A percentile compares a stretch with the other conserved stretches of the same genome.
phyloP scores from a whole-genome alignment of 2,888 invertebrate species.

The Venustoraphidia nigricollis region DNA sequence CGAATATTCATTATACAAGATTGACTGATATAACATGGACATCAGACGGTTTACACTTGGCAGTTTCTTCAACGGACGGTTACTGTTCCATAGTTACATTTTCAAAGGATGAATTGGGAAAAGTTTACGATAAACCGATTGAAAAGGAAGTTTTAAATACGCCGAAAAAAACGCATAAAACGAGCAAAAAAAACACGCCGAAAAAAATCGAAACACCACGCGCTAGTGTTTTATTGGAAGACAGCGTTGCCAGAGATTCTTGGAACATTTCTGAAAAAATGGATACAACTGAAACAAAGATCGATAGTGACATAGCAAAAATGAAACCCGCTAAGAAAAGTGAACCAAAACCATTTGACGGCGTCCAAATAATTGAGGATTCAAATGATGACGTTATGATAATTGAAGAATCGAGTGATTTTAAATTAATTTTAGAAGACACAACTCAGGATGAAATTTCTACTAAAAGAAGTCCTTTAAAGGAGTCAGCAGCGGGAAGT shows the following conservation, averaged over 20 bases:
- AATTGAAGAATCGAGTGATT: conserved; percentile 36
- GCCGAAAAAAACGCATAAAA: not conserved
- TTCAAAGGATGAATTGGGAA: conserved; percentile 54
- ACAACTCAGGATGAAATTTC: not conserved
- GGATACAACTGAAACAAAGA: not conserved
- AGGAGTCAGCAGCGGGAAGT: conserved; percentile 20
- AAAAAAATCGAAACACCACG: conserved; percentile 1
- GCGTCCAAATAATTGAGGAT: no score
- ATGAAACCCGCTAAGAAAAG: not conserved
- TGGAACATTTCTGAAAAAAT: conserved; percentile 12
- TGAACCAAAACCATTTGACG: not conserved
- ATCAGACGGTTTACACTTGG: conserved; percentile 54
- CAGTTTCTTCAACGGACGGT: conserved; percentile 78
- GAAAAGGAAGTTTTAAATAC: conserved; percentile 21
- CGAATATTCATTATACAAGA: conserved; percentile 80
- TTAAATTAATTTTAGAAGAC: conserved; percentile 40
- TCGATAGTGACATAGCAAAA: not conserved
- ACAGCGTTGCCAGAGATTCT: conserved; percentile 16
- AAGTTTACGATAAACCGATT: conserved; percentile 30
- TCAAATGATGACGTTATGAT: no score
- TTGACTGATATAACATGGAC: conserved; percentile 84
- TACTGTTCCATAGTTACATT: conserved; percentile 78
- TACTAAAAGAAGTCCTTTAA: not conserved
- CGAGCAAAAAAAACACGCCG: conserved; percentile 3
- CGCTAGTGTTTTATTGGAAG: conserved; percentile 9